Percentiles rank a stretch among this genome's conserved stretches.
These are phyloP conservation scores for Gobio gobio DNA, from an alignment of 2,113 vertebrate genomes.

Conservation along the genomic window DNA sequence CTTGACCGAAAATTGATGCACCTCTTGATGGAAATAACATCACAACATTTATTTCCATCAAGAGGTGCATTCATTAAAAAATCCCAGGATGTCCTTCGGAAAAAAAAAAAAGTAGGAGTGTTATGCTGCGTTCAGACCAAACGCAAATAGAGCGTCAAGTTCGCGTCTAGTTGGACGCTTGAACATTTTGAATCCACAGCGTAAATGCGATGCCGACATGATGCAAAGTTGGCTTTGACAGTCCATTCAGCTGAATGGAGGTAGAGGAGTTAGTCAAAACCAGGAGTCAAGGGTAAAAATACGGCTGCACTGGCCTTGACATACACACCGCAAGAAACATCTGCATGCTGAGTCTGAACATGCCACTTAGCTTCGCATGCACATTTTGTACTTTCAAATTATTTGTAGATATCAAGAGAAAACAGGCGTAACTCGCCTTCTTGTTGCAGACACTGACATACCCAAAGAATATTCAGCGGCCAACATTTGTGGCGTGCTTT, in stretches of 20 bases:
- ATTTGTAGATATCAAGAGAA: constrained; percentile 69
- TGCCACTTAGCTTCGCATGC: constrained; percentile 68
- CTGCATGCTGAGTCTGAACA: constrained; percentile 72
- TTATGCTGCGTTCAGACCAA: too few relatives aligned
- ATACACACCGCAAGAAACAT: constrained; percentile 78
- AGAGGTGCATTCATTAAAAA: too few relatives aligned
- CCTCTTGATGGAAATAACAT: too few relatives aligned
- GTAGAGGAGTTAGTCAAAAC: constrained; percentile 70
- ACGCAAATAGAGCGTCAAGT: too few relatives aligned
- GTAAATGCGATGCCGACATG: not conserved
- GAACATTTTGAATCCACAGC: too few relatives aligned
- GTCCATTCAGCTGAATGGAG: constrained; percentile 73
- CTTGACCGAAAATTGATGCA: too few relatives aligned
- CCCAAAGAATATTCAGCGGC: not conserved
- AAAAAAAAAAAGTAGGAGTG: too few relatives aligned
- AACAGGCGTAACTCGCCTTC: constrained; percentile 68
- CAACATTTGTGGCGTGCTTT: not conserved
- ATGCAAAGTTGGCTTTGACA: constrained; percentile 70
- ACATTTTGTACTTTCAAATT: constrained; percentile 73
- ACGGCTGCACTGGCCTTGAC: constrained; percentile 67
- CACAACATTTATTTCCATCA: too few relatives aligned
- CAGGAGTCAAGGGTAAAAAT: constrained; percentile 79
- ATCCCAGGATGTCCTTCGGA: too few relatives aligned
- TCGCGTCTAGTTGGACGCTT: too few relatives aligned
- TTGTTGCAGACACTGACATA: not conserved